Evolutionary conservation across 2,888 invertebrate genomes (phyloP), one percentile per base, ranked within the genome.

Genomic region (Drosophila suboccidentalis): DNA sequence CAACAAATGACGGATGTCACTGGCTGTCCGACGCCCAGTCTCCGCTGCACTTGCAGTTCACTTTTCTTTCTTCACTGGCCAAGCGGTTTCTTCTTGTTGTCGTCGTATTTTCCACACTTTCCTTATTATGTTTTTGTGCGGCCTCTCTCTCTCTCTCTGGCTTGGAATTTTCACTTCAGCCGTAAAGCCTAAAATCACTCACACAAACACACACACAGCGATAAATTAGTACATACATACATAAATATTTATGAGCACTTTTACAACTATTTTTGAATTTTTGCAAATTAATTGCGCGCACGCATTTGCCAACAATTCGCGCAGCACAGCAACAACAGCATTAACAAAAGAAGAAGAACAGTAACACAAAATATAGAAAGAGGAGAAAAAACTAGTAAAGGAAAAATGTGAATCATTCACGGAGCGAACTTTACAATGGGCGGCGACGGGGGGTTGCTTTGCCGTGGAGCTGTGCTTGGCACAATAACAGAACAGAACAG

Each of bases 1-100:
- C 60, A 54, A 47, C 44, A 43, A 54, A 43, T 49, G 63, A 65
- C 67, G 66, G 67, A 64, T 63, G 69, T 60, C 71, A 71, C 84
- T 79, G 82, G 83, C 83, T 85, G 77, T 89, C 87, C 86, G 89
- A 89, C 89, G 89, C 89, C 89, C 86, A 76, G 89, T 80, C 78
- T 71, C 63, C 65, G 74, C 67, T 71, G 82, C 80, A 78, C 82
- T 86, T 80, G 75, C 84, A 85, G 75, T 82, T 84, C 72, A 80
- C 85, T 85, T 78, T 87, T 69, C 78, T 79, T 71, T 84, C 65
- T 81, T 65, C 75, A 76, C 79, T 66, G 62, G 60, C 70, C 75
- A 66, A 79, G 77, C 75, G 54, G 76, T 75, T 67, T 58, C 38
- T 41, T 75, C 65, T 76, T 65, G 49, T 58, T 71, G 62, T 46